These are phyloP conservation scores for Brachymystax lenok DNA, from an alignment of 2,797 vertebrate genomes.

Conservation along the genomic window DNA sequence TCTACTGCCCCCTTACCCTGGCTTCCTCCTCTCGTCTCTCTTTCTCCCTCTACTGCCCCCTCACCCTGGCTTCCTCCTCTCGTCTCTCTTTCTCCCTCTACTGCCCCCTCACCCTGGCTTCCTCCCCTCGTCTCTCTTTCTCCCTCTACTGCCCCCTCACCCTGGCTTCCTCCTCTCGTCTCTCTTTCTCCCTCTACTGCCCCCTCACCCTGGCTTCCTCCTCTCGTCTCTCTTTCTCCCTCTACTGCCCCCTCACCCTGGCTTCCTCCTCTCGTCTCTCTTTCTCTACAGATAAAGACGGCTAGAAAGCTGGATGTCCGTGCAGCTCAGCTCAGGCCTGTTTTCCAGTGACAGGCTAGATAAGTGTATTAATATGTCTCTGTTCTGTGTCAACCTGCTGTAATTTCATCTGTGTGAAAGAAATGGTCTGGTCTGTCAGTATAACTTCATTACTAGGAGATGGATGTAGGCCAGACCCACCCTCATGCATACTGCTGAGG, in stretches of 20 bases:
- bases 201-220: too few species aligned
- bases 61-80: too few species aligned
- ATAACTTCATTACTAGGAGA: slow-evolving; percentile 93
- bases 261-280: neutral
- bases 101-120: too few species aligned
- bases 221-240: too few species aligned
- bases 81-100: too few species aligned
- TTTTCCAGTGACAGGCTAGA: slow-evolving; percentile 81
- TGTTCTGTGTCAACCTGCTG: slow-evolving; percentile 92
- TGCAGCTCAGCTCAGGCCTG: slow-evolving; percentile 78
- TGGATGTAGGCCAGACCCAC: slow-evolving; percentile 80
- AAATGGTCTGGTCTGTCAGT: slow-evolving; percentile 96
- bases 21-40: too few species aligned
- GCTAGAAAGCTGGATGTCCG: slow-evolving; percentile 48
- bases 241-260: neutral
- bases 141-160: too few species aligned
- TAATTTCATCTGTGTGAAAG: slow-evolving; percentile 93
- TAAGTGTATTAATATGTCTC: slow-evolving; percentile 90
- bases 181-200: too few species aligned
- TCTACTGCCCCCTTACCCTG: too few species aligned
- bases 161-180: too few species aligned
- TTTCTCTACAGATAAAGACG: slow-evolving; percentile 12
- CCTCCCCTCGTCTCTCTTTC: too few species aligned
- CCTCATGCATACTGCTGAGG: slow-evolving; percentile 3
- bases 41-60: too few species aligned